Conservation (phyloP, 2,797 vertebrate genomes). For the Alosa sapidissima region DNA sequence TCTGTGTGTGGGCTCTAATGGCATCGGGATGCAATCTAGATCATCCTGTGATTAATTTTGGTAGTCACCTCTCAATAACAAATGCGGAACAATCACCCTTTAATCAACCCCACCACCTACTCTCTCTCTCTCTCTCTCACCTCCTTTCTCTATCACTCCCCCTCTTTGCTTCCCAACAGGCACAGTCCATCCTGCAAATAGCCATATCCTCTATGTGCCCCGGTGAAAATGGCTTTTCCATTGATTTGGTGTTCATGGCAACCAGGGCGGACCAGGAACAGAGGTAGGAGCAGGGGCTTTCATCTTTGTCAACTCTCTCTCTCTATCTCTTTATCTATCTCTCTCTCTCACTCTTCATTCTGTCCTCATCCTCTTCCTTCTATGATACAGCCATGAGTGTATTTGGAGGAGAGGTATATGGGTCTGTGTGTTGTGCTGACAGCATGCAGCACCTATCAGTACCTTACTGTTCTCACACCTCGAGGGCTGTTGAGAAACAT, state of each 20-base stretch:
- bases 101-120: background rate
- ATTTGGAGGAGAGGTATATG: background rate
- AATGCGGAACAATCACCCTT: background rate
- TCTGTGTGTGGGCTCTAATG: background rate
- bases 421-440: conserved; percentile 4
- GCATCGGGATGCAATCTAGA: background rate
- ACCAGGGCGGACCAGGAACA: conserved; percentile 36
- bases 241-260: conserved; percentile 42
- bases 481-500: background rate
- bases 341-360: background rate
- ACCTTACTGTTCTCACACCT: background rate
- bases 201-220: conserved; percentile 28
- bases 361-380: background rate
- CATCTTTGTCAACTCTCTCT: conserved; percentile 1
- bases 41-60: background rate
- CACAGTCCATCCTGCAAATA: conserved; percentile 45
- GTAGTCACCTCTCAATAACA: background rate
- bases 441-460: background rate
- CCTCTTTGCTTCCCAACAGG: conserved; percentile 32
- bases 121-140: background rate
- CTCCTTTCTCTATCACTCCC: background rate
- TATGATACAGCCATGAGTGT: background rate
- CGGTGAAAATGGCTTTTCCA: conserved; percentile 45
- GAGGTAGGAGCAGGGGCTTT: background rate
- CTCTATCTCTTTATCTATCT: background rate